Conservation (phyloP, 1,140 invertebrate species). For the Penaeus indicus region DNA sequence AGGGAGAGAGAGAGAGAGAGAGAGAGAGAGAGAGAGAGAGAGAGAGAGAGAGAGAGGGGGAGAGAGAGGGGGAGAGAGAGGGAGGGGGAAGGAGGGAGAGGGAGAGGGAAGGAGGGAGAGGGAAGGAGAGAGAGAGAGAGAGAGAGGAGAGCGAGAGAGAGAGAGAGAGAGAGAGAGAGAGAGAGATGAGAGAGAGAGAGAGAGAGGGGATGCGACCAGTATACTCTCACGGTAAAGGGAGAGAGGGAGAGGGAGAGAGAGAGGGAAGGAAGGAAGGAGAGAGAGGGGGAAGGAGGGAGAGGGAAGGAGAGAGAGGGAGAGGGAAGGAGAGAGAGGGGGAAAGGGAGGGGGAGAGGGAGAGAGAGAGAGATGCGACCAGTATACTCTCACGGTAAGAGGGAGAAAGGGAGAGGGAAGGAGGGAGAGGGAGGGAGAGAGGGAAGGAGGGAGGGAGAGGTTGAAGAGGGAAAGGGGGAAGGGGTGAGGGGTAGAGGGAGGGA, state of each 20-base stretch:
- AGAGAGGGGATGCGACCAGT: not conserved
- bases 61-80: not conserved
- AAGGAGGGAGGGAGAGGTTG: too few relatives aligned
- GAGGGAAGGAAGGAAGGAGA: not conserved
- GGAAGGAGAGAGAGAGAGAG: not conserved
- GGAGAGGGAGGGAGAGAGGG: too few relatives aligned
- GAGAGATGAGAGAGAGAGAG: not conserved
- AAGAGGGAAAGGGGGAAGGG: not conserved
- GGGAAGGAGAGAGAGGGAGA: conserved; percentile 2
- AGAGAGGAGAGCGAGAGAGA: conserved; percentile 12
- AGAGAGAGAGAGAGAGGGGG: too few relatives aligned
- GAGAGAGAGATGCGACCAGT: not conserved
- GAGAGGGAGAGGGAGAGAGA: conserved; percentile 1
- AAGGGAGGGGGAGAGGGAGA: not conserved
- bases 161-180: not conserved
- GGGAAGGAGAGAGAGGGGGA: not conserved
- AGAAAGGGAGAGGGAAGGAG: not conserved
- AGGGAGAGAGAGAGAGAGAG: not conserved
- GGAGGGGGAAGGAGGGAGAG: conserved; percentile 1
- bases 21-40: too few relatives aligned
- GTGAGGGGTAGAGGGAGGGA: conserved; percentile 6
- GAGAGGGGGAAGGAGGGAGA: not conserved
- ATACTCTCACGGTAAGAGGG: not conserved
- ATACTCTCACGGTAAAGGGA: not conserved
- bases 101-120: not conserved